A percentile compares a stretch with the other conserved stretches of the same genome.
Conservation (phyloP, 2,888 invertebrate species). For the Ophion slaviceki region DNA sequence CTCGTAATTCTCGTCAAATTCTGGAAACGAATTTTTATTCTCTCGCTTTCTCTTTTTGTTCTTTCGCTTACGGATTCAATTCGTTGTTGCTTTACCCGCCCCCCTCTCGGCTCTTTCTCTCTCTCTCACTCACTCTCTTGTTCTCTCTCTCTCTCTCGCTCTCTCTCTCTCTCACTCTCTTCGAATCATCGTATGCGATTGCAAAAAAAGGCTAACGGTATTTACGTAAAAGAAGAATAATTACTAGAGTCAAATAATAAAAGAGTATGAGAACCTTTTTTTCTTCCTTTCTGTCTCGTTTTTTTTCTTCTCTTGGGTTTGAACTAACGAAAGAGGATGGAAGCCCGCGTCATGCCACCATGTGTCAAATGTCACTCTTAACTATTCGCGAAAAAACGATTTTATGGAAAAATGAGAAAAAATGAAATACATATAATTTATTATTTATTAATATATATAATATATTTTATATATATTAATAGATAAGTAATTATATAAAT, state of each 20-base stretch:
- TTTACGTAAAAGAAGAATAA: conserved; percentile 57
- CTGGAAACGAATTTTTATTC: no score
- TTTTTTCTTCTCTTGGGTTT: background rate
- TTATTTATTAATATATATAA: no score
- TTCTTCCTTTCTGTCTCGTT: background rate
- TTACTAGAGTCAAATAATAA: conserved; percentile 3
- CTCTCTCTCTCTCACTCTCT: background rate
- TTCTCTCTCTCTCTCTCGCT: conserved; percentile 5
- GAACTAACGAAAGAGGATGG: conserved; percentile 15
- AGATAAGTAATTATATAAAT: no score
- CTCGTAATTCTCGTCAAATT: no score
- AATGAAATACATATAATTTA: no score
- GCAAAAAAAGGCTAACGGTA: conserved; percentile 62
- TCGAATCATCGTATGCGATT: conserved; percentile 51
- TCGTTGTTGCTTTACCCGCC: no score
- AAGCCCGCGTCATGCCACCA: conserved; percentile 13
- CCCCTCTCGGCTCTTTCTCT: background rate
- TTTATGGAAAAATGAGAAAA: no score
- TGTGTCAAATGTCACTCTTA: conserved; percentile 1
- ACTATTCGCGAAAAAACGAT: no score
- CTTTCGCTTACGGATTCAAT: no score
- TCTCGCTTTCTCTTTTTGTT: no score
- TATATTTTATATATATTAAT: no score
- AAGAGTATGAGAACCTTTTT: background rate
- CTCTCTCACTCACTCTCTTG: background rate